Base-by-base conservation (phyloP, 2,888 invertebrate species). In the Reticulitermes lucifugus region DNA sequence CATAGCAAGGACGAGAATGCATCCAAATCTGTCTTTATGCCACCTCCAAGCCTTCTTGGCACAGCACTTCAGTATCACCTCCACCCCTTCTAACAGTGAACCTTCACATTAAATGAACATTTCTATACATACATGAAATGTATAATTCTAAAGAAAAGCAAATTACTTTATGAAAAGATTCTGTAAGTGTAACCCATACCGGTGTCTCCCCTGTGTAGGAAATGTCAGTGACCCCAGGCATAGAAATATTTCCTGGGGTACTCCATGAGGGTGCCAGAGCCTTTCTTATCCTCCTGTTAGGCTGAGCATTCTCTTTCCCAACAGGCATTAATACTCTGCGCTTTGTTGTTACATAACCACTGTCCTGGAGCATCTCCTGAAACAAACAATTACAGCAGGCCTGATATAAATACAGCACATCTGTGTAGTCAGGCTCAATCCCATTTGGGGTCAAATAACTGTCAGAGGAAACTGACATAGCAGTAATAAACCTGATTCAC, bases 251-350 rank as follows among this genome's bases (percentile, higher is more conserved):
- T 86, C 92, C 92, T 14, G 92, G 90, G 22, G 92, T 92, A 10
- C 94, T 92, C 96, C 96, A 97, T 82, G 94, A 93, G 41, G 93
- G 93, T 5, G 95, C 96, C 14, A 98, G 92, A 0, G 96, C 96
- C 91, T 97, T 98, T 2, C 97, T 92, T 0, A 95, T 96, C 87
- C 94, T 93, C 90, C 96, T 96, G 73, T 91, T 90, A 51, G 93
- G 92, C 0, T 95, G 95, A 18, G 92, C 93, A 90, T 95, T 96
- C 90, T 95, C 95, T 90, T 95, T 95, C 88, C 94, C 95, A 51
- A 90, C 89, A 6, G 89, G 87, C 80, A 89, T 88, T 21, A 88
- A 85, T 18, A 88, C 88, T 65, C 89, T 88, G 71, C 89, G 88
- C 51, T 86, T 87, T 29, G 79, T 83, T 25, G 87, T 86, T 65